Evolutionary conservation across 2,888 invertebrate species (phyloP).

Genomic region (Lysandra bellargus): DNA sequence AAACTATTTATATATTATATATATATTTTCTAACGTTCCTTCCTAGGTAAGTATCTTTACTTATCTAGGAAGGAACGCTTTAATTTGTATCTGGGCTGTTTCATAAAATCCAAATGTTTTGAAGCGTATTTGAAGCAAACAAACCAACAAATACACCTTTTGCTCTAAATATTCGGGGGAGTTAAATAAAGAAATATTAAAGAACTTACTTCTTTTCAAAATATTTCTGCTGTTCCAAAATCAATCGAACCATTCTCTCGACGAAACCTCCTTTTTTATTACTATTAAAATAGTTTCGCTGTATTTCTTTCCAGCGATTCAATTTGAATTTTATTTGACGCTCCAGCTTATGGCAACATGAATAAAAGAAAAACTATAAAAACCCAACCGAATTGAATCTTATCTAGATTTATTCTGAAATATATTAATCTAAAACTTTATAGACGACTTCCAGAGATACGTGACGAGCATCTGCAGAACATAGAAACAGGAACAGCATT

Average conservation of each 20-base stretch:
- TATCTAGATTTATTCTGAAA: constrained; percentile 34
- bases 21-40: too few species aligned
- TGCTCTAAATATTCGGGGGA: not conserved
- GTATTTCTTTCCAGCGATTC: constrained; percentile 32
- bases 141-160: too few species aligned
- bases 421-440: constrained; percentile 27
- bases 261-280: constrained; percentile 24
- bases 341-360: constrained; percentile 38
- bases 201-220: not conserved
- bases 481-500: not conserved
- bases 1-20: too few species aligned
- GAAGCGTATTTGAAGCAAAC: not conserved
- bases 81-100: too few species aligned
- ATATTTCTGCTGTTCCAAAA: not conserved
- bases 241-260: not conserved
- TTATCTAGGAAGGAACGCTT: too few species aligned
- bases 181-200: not conserved
- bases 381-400: constrained; percentile 37
- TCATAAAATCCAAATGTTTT: too few species aligned
- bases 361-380: constrained; percentile 42
- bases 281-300: constrained; percentile 32
- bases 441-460: not conserved
- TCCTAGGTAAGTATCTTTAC: too few species aligned
- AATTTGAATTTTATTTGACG: constrained; percentile 36
- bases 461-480: constrained; percentile 8